Percentiles rank a stretch among this genome's conserved stretches.
Conservation (phyloP, 2,797 vertebrate genomes). For the Phrynocephalus forsythii region DNA sequence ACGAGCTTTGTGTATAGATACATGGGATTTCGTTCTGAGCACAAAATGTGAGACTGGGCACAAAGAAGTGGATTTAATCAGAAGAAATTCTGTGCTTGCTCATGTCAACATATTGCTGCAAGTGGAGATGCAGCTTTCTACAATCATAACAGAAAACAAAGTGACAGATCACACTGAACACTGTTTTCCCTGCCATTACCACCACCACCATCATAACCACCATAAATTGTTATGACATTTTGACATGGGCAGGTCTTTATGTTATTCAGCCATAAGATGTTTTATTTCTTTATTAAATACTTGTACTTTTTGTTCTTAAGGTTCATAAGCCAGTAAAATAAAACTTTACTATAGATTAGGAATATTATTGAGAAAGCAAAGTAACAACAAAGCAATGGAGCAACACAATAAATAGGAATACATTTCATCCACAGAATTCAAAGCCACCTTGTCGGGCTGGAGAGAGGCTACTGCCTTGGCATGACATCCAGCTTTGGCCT, state of each 20-base stretch:
- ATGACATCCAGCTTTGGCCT: neutral
- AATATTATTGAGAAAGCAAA: neutral
- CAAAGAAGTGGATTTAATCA: neutral
- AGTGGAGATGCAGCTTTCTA: neutral
- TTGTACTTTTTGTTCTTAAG: neutral
- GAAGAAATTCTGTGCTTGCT: neutral
- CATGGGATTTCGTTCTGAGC: neutral
- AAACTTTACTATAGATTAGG: neutral
- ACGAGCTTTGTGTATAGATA: neutral
- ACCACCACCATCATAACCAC: neutral
- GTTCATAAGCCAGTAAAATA: neutral
- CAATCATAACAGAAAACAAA: neutral
- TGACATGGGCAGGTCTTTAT: accelerated
- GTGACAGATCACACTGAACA: neutral
- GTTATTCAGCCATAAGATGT: neutral
- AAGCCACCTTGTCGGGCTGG: neutral
- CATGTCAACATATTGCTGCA: neutral
- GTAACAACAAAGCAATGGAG: neutral
- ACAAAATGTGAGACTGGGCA: neutral
- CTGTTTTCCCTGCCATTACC: too few relatives aligned
- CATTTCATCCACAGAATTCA: neutral
- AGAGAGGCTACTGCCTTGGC: neutral
- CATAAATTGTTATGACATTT: neutral
- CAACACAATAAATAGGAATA: neutral
- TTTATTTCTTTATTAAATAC: neutral